Percentiles rank a stretch among this genome's conserved stretches.
Evolutionary conservation across 2,113 vertebrate species (phyloP).

Genomic region (Hippopotamus amphibius): DNA sequence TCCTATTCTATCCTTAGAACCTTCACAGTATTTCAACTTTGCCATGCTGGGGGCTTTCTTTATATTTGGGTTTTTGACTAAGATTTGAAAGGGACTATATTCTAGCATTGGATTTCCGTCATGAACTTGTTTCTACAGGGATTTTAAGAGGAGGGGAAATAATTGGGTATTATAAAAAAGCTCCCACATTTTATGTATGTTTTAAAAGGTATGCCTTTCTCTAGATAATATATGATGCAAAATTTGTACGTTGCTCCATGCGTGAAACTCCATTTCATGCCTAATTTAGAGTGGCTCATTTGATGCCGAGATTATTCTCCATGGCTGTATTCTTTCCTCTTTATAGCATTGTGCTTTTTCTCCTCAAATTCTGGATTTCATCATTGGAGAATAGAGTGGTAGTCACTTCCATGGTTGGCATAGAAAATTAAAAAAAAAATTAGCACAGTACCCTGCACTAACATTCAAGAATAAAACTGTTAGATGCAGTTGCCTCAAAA

Average conservation of each 20-base stretch:
- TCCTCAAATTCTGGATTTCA: conserved; percentile 47
- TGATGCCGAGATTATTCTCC: neutral
- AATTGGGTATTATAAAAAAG: neutral
- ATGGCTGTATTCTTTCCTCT: neutral
- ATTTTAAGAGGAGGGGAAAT: neutral
- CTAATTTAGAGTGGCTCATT: conserved; percentile 64
- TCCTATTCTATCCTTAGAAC: neutral
- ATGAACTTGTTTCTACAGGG: neutral
- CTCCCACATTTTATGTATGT: neutral
- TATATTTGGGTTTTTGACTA: neutral
- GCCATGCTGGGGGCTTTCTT: neutral
- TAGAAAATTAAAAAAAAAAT: neutral
- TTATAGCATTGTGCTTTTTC: neutral
- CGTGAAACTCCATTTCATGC: conserved; percentile 74
- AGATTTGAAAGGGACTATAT: neutral
- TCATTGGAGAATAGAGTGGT: neutral
- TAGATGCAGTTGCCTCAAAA: neutral
- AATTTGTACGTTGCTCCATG: conserved; percentile 46
- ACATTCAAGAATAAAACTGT: neutral
- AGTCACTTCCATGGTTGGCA: neutral
- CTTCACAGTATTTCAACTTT: neutral
- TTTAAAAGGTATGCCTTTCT: conserved; percentile 46
- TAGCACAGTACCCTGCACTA: neutral
- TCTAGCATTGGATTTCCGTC: neutral
- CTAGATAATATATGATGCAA: conserved; percentile 51